These are phyloP conservation scores for Linepithema humile DNA, from an alignment of 1,140 invertebrate genomes.

Conservation along the genomic window DNA sequence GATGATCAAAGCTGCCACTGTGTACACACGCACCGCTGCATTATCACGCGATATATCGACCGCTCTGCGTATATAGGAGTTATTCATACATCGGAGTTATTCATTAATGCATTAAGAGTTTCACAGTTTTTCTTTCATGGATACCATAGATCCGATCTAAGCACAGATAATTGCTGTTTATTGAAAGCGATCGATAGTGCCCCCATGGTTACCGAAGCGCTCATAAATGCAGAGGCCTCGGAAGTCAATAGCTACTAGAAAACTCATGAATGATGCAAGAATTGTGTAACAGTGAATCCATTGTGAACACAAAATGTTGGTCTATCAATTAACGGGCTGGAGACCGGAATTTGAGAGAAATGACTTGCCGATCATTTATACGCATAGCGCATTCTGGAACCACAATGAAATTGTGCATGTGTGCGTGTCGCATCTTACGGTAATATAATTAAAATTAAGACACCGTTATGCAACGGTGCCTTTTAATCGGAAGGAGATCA, in stretches of 20 bases:
- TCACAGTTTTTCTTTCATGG: neutral
- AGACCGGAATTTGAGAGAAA: neutral
- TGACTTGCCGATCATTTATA: neutral
- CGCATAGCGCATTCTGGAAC: neutral
- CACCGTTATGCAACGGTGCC: constrained; percentile 41
- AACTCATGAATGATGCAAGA: constrained; percentile 2
- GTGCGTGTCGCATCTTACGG: constrained; percentile 3
- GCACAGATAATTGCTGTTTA: constrained; percentile 26
- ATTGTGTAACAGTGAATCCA: neutral
- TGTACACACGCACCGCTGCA: no score
- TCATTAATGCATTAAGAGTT: constrained; percentile 20
- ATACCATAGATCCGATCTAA: constrained; percentile 21
- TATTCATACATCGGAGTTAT: constrained; percentile 6
- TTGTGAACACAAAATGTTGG: neutral
- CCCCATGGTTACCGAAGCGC: neutral
- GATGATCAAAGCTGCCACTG: neutral
- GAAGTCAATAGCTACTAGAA: neutral
- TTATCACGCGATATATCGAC: neutral
- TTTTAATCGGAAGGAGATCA: constrained; percentile 35
- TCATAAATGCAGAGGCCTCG: neutral
- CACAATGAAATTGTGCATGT: neutral
- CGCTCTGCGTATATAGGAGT: neutral
- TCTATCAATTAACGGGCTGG: neutral
- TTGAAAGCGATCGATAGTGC: constrained; percentile 15
- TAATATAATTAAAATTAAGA: constrained; percentile 45